Evolutionary conservation across 2,888 invertebrate species (phyloP), one percentile per base, ranked within the genome.

Genomic region (Branchellion lobata): DNA sequence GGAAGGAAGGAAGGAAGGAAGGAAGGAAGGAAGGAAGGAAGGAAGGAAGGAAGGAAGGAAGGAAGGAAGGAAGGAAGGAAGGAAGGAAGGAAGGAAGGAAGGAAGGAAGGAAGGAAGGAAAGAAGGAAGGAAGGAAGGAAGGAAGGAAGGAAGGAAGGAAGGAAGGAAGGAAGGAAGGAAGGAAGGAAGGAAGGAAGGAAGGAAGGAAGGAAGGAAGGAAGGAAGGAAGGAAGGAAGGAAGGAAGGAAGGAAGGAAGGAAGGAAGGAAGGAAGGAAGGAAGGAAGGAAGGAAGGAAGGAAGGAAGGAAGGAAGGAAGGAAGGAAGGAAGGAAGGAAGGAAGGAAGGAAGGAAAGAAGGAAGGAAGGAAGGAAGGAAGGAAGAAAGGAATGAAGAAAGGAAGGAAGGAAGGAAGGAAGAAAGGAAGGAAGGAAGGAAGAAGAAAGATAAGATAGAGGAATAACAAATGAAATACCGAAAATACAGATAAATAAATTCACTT

Each of bases 121-220:
- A 21, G 53, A 51, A 51, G 53, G 53, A 51, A 51, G 53, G 53
- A 51, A 51, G 53, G 53, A 51, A 51, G 53, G 53, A 51, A 51
- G 53, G 53, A 51, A 51, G 53, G 53, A 51, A 51, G 53, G 53
- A 51, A 51, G 53, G 53, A 51, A 51, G 53, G 53, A 51, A 51
- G 53, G 53, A 51, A 51, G 53, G 53, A 51, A 51, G 53, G 53
- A 51, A 51, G 53, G 53, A 51, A 51, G 53, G 53, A 51, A 51
- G 53, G 53, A 51, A 51, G 53, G 53, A 51, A 51, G 53, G 53
- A 51, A 51, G 53, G 53, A 51, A 51, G 53, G 53, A 51, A 51
- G 53, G 53, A 51, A 51, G 53, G 53, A 51, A 51, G 53, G 53
- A 51, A 51, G 53, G 53, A 51, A 51, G 53, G 53, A 51, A 51